Evolutionary conservation across 2,888 invertebrate genomes (phyloP).

Genomic region (Frankliniella intonsa): DNA sequence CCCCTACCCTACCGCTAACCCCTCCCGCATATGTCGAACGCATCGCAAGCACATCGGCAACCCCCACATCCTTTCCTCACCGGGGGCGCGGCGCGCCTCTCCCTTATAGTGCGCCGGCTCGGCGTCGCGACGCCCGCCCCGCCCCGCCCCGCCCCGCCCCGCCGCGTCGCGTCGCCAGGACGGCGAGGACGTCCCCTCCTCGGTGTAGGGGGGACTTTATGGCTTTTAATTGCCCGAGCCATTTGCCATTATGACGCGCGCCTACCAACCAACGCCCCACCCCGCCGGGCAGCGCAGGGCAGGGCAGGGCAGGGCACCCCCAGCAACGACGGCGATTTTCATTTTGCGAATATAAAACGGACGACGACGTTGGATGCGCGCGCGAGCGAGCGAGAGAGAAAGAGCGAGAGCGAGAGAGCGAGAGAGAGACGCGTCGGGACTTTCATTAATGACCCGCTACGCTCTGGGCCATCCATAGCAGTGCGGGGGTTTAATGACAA

Average conservation of each 20-base stretch:
- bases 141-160: background rate
- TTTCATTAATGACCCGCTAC: conserved; percentile 13
- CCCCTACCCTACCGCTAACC: too few relatives aligned
- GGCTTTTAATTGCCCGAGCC: conserved; percentile 22
- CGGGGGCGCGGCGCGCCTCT: too few relatives aligned
- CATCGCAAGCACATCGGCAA: background rate
- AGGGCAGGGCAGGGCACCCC: background rate
- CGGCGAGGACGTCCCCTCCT: too few relatives aligned
- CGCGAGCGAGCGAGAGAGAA: too few relatives aligned
- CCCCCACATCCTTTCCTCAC: too few relatives aligned
- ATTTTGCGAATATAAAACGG: conserved; percentile 16
- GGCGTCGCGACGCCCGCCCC: background rate
- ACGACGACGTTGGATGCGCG: background rate
- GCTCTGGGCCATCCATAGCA: too few relatives aligned
- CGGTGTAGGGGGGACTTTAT: background rate
- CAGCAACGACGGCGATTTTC: background rate
- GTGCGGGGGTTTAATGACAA: background rate
- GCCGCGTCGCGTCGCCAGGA: background rate
- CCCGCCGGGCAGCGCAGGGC: background rate
- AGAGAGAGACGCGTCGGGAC: background rate
- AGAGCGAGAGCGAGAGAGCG: background rate
- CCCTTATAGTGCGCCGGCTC: too few relatives aligned
- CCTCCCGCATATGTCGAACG: too few relatives aligned
- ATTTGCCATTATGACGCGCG: conserved; percentile 16
- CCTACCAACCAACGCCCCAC: background rate